A percentile compares a stretch with the other conserved stretches of the same genome.
phyloP scores from a whole-genome alignment of 2,113 vertebrate species.

The Alectura lathami region DNA sequence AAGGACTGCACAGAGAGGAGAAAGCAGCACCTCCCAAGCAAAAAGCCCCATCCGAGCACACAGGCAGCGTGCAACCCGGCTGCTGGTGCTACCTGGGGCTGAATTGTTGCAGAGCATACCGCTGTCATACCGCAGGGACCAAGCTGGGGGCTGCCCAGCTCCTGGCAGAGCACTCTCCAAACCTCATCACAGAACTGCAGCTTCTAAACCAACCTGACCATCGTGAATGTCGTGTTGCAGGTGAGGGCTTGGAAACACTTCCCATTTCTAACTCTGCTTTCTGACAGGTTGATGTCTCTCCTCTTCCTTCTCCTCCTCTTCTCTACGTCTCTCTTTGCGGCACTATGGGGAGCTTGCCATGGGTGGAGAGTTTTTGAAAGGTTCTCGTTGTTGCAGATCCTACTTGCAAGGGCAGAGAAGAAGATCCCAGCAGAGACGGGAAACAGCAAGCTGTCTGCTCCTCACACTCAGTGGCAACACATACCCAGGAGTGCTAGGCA shows the following conservation, averaged over 20 bases:
- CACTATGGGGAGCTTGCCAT: background rate
- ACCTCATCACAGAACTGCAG: background rate
- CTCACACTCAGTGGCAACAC: background rate
- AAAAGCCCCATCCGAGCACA: accelerated
- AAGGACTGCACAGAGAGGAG: background rate
- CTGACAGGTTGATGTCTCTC: background rate
- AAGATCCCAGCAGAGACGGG: background rate
- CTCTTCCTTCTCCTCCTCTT: background rate
- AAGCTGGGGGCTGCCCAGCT: background rate
- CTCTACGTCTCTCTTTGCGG: accelerated
- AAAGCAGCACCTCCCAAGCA: background rate
- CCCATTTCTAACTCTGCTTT: background rate
- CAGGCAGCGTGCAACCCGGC: accelerated
- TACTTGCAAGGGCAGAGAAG: background rate
- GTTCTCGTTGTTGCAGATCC: background rate
- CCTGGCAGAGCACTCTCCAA: background rate
- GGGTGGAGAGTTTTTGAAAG: background rate
- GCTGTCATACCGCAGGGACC: background rate
- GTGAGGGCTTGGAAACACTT: background rate
- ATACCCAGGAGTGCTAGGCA: background rate
- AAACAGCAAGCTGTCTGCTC: background rate
- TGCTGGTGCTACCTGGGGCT: background rate
- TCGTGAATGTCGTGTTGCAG: background rate
- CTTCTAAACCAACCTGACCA: background rate
- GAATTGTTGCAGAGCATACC: background rate